Percentiles rank a stretch among this genome's conserved stretches.
Evolutionary conservation across 2,797 vertebrate species (phyloP).

Genomic region (Sardinella longiceps): DNA sequence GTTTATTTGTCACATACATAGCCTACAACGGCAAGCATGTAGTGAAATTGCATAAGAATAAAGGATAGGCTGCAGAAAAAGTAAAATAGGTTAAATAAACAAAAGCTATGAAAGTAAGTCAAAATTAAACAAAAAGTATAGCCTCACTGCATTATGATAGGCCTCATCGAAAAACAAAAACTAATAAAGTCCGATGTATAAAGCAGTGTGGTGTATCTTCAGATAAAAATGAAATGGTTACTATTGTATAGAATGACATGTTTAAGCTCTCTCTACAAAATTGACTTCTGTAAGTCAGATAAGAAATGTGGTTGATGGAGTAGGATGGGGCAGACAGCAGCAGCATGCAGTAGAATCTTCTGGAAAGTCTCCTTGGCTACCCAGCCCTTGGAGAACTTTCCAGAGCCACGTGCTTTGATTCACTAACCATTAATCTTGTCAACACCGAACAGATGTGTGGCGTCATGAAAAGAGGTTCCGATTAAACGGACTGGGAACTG

Average conservation of each 20-base stretch:
- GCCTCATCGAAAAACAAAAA: too few species aligned
- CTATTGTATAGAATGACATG: background rate
- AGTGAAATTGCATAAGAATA: too few species aligned
- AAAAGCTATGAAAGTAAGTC: too few species aligned
- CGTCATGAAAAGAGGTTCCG: background rate
- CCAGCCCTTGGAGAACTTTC: background rate
- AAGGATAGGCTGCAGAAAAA: too few species aligned
- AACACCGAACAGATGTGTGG: constrained; percentile 1
- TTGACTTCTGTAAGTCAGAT: background rate
- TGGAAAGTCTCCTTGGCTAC: background rate
- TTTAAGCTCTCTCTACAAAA: background rate
- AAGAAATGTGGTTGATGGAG: background rate
- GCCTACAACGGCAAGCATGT: too few species aligned
- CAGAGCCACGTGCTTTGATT: background rate
- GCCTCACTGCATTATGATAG: too few species aligned
- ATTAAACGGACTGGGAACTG: background rate
- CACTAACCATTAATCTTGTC: background rate
- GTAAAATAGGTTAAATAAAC: too few species aligned
- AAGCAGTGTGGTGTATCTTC: too few species aligned
- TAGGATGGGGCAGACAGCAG: background rate
- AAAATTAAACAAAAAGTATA: too few species aligned
- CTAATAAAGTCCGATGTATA: too few species aligned
- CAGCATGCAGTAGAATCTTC: background rate
- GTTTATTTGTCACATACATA: too few species aligned
- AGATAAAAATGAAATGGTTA: too few species aligned